Percentiles rank a stretch among this genome's conserved stretches.
Conservation (phyloP, 2,888 invertebrate species). For the Horisme vitalbata region DNA sequence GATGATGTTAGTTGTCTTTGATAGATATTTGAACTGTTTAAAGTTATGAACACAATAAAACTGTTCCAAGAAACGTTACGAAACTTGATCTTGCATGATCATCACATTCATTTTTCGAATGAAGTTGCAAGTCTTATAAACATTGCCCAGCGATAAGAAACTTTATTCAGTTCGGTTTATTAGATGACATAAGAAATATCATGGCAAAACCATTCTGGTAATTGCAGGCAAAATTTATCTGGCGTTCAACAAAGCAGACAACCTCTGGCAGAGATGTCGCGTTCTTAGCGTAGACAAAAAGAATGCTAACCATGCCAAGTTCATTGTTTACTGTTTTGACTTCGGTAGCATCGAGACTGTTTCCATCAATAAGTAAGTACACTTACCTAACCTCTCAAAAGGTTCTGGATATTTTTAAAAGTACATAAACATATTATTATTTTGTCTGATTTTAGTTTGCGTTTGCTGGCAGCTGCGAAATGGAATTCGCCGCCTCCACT, state of each 20-base stretch:
- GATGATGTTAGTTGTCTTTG: too few relatives aligned
- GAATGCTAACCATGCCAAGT: conserved; percentile 51
- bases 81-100: neutral
- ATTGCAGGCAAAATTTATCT: conserved; percentile 85
- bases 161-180: neutral
- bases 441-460: conserved; percentile 62
- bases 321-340: conserved; percentile 85
- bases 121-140: neutral
- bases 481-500: conserved; percentile 71
- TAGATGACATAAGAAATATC: neutral
- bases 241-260: conserved; percentile 77
- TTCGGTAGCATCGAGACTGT: conserved; percentile 82
- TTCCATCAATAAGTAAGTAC: conserved; percentile 71
- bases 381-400: too few relatives aligned
- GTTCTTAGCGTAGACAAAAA: conserved; percentile 62
- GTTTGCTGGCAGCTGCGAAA: conserved; percentile 66
- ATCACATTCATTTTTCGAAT: neutral
- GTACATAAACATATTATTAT: too few relatives aligned
- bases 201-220: conserved; percentile 3
- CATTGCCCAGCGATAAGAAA: neutral
- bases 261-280: conserved; percentile 87
- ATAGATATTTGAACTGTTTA: too few relatives aligned
- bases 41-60: neutral
- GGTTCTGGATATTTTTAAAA: too few relatives aligned
- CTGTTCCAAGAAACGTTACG: neutral